Base-by-base conservation (phyloP, 2,888 invertebrate species). In the Strigamia transsilvanica region DNA sequence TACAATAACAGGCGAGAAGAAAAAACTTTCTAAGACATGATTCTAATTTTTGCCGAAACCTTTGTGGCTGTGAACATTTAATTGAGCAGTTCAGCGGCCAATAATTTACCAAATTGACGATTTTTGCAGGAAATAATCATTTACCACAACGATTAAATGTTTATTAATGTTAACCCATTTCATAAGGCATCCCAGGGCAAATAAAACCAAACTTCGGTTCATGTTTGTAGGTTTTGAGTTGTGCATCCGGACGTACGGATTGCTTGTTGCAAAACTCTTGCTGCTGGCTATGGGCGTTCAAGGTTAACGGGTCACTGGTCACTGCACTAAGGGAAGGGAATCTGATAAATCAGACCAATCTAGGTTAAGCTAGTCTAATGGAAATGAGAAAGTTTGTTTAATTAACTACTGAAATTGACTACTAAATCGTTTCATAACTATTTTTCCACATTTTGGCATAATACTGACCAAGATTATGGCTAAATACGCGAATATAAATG, bases 281-380 rank as follows among this genome's bases (percentile, higher is more conserved):
- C 61, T 61, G 7, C 61, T 61, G 61, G 61, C 61, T 61, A 61
- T 61, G 61, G 61, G 61, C 61, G 61, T 61, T 61, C 61, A 61
- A 61, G 61, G 61, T 61, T 61, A 61, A 61, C 61, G 61, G 61
- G 61, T 61, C 61, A 61, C 21, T 61, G 61, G 61, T 23, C 61
- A 61, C 61, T 61, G 61, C 18, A 61, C 61, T 18, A 18, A 61
- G 21, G 51, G 61, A 61, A 61, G 61, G 2, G 61, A 61, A 61
- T 61, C 61, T 61, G 61, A 61, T 61, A 61, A 61, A 61, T 61
- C 61, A 61, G 61, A 18, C 7, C 23, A 61, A 61, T 15, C 61
- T 61, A 21, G 61, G 61, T 61, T 61, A 61, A 61, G 5, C 3
- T 61, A 61, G 18, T 18, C 18, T 21, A 61, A 61, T 23, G 18